These are phyloP conservation scores for Anolis sagrei DNA, from an alignment of 2,113 vertebrate species.

Conservation along the genomic window DNA sequence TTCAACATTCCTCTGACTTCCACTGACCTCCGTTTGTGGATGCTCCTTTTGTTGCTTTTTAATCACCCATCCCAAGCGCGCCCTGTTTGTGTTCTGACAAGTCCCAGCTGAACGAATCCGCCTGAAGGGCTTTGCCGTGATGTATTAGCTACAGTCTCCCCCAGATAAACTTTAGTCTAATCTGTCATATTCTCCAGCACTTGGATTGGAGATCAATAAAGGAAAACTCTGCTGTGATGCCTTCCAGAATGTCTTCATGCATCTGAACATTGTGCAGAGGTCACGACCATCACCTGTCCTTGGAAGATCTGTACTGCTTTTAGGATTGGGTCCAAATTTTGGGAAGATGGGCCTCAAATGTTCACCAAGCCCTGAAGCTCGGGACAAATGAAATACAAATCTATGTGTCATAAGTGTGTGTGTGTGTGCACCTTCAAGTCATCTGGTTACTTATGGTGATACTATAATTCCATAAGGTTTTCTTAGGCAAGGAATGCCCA, in stretches of 20 bases:
- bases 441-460: no score
- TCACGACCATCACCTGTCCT: constrained; percentile 19
- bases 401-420: no score
- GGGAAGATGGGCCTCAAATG: neutral
- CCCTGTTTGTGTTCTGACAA: constrained; percentile 11
- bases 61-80: neutral
- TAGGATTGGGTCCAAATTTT: neutral
- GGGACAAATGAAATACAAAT: no score
- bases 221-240: neutral
- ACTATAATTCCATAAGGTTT: no score
- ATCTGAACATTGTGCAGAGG: constrained; percentile 3
- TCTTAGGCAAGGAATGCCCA: no score
- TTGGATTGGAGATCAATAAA: constrained; percentile 19
- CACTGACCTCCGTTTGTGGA: neutral
- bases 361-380: neutral
- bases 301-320: neutral
- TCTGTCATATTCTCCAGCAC: constrained; percentile 25
- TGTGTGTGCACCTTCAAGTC: no score
- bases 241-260: constrained; percentile 13
- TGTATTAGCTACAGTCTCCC: neutral
- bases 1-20: neutral
- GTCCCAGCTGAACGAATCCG: neutral
- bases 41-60: neutral
- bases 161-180: constrained; percentile 23
- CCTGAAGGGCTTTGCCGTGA: constrained; percentile 10